Percentiles rank a stretch among this genome's conserved stretches.
Conservation (phyloP, 2,888 invertebrate species). For the Teleiodes luculella region DNA sequence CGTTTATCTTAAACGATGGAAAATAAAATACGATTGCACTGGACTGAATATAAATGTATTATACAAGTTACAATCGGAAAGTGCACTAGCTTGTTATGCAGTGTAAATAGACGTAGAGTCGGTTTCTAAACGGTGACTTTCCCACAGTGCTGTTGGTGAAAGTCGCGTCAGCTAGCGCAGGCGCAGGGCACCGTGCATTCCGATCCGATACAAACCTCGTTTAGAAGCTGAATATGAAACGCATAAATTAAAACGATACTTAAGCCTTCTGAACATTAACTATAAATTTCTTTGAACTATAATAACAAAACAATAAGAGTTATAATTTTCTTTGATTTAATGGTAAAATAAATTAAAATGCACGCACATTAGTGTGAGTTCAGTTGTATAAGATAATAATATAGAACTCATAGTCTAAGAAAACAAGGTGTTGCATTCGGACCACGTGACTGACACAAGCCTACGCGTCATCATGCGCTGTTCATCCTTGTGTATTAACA, state of each 20-base stretch:
- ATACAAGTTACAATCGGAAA: constrained; percentile 13
- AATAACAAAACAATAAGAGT: too few species aligned
- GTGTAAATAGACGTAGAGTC: constrained; percentile 50
- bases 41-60: constrained; percentile 8
- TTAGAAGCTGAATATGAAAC: constrained; percentile 37
- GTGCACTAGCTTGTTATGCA: constrained; percentile 16
- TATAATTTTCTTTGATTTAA: too few species aligned
- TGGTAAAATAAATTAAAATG: too few species aligned
- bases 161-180: neutral
- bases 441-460: too few species aligned
- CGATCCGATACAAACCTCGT: constrained; percentile 58
- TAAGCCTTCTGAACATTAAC: neutral
- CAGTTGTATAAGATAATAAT: too few species aligned
- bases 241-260: constrained; percentile 6
- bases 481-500: too few species aligned
- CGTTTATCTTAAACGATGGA: too few species aligned
- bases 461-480: too few species aligned
- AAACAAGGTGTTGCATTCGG: too few species aligned
- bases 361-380: too few species aligned
- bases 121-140: constrained; percentile 71
- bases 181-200: constrained; percentile 56
- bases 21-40: neutral
- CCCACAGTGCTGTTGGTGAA: constrained; percentile 41
- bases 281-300: too few species aligned
- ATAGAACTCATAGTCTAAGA: too few species aligned